Evolutionary conservation across 1,140 invertebrate genomes (phyloP).

Genomic region (Drosophila erecta): DNA sequence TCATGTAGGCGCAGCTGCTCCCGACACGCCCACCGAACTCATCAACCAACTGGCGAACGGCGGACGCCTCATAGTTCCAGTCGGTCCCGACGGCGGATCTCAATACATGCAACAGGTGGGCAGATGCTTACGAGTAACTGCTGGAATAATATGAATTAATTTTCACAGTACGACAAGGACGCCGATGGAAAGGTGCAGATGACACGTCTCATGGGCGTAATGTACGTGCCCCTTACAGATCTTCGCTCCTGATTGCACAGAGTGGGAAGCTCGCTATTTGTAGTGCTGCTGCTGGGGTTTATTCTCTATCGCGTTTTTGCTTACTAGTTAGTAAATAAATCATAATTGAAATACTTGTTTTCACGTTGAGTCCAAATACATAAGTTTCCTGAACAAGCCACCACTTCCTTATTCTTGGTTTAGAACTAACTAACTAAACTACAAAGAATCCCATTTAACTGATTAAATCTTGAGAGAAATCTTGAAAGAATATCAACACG

Average conservation of each 20-base stretch:
- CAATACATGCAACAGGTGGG: constrained; percentile 91
- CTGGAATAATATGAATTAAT: no score
- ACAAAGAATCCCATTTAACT: no score
- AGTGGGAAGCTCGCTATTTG: constrained; percentile 24
- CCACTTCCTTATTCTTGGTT: no score
- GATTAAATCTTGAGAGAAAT: no score
- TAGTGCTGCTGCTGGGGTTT: constrained; percentile 39
- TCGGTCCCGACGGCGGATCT: constrained; percentile 92
- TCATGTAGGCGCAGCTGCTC: constrained; percentile 94
- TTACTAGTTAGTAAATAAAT: constrained; percentile 21
- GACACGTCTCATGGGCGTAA: constrained; percentile 96
- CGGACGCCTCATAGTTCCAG: constrained; percentile 95
- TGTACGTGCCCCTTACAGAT: constrained; percentile 98
- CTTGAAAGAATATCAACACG: no score
- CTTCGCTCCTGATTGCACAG: constrained; percentile 70
- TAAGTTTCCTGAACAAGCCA: neutral
- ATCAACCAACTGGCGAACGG: constrained; percentile 90
- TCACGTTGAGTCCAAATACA: constrained; percentile 28
- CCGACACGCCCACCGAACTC: constrained; percentile 90
- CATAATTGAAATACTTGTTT: constrained; percentile 25
- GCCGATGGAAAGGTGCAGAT: constrained; percentile 91
- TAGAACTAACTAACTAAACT: no score
- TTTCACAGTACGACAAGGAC: constrained; percentile 92
- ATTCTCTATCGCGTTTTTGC: constrained; percentile 45
- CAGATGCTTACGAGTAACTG: neutral